Evolutionary conservation across 1,140 invertebrate species (phyloP), one percentile per base, ranked within the genome.

Genomic region (Muscidifurax raptorellus): DNA sequence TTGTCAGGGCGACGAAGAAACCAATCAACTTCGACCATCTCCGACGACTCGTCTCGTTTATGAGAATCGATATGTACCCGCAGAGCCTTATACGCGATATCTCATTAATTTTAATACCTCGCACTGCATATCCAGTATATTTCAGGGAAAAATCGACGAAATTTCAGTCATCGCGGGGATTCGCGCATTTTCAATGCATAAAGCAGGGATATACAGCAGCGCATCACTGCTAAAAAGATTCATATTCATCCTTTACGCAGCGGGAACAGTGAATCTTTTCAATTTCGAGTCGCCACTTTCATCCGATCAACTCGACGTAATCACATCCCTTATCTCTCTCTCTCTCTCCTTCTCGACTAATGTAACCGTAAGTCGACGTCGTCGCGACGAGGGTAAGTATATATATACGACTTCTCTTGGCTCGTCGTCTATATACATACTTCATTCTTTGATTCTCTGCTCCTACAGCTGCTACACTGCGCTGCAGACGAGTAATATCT

Each of bases 281-380:
- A 32, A 74, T 74, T 30, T 40, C 71, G 9, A n/a, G 64, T 44
- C 66, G 25, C 9, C 32, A 9, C n/a, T 64, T 9, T 18, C 18
- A 59, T 64, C 22, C 66, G n/a, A 71, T 47, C 79, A 52, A 80
- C 67, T 69, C 32, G 64, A 18, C 64, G 27, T 27, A 44, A 69
- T 30, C 69, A 28, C 18, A 1, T 74, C 28, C 30, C 52, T 22
- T 59, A 0, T 59, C 52, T 22, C 22, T 22, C n/a, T 74, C 28
- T 9, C 52, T 22, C 1, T 59, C 52, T 59, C 0, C 22, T 18
- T 22, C 18, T 5, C 7, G 52, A 59, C 36, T 40, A 40, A 40
- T 40, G 36, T 40, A 9, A 40, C 36, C 6, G 36, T 9, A 40
- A 40, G 36, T 10, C 10, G 10, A 5, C n/a, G n/a, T 32, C 1